Percentiles rank a stretch among this genome's conserved stretches.
phyloP scores from a whole-genome alignment of 1,140 invertebrate genomes.

The Ctenoplectra terminalis region DNA sequence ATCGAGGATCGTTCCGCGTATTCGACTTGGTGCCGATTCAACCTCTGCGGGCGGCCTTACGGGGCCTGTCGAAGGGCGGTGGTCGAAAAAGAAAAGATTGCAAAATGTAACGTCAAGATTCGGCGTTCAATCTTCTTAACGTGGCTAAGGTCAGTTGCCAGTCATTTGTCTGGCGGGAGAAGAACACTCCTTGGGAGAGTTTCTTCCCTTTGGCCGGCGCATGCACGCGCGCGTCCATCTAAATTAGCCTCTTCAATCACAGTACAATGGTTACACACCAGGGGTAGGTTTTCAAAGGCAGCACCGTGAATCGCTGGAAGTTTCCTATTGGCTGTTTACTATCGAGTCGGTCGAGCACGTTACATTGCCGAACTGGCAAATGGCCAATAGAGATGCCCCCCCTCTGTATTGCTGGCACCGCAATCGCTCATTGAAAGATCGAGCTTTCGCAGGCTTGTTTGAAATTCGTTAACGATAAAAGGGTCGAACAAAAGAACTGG shows the following conservation, averaged over 20 bases:
- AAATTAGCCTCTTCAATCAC: constrained; percentile 70
- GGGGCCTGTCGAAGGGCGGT: too few species aligned
- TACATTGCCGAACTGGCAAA: constrained; percentile 59
- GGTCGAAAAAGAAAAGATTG: background rate
- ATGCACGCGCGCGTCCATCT: constrained; percentile 60
- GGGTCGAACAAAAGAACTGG: constrained; percentile 41
- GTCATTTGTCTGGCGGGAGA: constrained; percentile 59
- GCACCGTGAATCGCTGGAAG: constrained; percentile 47
- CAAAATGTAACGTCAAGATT: constrained; percentile 56
- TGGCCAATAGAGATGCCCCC: constrained; percentile 56
- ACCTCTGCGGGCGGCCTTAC: background rate
- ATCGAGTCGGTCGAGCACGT: constrained; percentile 34
- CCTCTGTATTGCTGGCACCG: constrained; percentile 40
- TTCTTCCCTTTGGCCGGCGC: constrained; percentile 37
- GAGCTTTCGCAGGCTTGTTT: constrained; percentile 46
- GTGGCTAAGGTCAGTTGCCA: constrained; percentile 60
- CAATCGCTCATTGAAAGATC: constrained; percentile 51
- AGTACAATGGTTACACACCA: constrained; percentile 66
- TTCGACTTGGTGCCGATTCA: constrained; percentile 46
- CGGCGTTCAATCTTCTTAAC: constrained; percentile 61
- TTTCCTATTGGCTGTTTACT: constrained; percentile 68
- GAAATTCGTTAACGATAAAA: constrained; percentile 62
- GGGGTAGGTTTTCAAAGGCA: constrained; percentile 62
- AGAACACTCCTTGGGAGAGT: constrained; percentile 55
- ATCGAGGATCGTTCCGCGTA: background rate